Conservation (phyloP, 2,113 vertebrate species). For the Micronycteris hirsuta region DNA sequence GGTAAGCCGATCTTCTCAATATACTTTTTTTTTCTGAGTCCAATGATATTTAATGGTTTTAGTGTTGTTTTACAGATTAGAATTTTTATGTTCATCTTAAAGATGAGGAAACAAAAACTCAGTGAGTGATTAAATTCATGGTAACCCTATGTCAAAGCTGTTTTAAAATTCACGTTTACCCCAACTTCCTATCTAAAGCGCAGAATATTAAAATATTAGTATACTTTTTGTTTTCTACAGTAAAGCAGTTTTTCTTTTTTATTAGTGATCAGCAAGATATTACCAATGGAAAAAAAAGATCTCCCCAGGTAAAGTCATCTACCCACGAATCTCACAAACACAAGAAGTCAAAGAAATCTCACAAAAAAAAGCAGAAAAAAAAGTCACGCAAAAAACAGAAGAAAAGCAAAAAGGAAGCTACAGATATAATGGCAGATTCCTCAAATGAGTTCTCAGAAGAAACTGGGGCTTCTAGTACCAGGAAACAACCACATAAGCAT, state of each 20-base stretch:
- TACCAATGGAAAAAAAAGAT: conserved; percentile 82
- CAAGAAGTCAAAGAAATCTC: conserved; percentile 90
- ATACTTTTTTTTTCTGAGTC: neutral
- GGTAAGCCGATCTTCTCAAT: neutral
- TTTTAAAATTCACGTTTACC: conserved; percentile 32
- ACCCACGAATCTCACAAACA: conserved; percentile 79
- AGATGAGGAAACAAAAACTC: conserved; percentile 40
- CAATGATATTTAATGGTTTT: neutral
- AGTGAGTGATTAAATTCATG: neutral
- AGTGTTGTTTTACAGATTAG: neutral
- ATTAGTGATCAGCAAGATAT: conserved; percentile 80
- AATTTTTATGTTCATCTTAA: conserved; percentile 49
- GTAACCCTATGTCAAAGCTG: neutral
- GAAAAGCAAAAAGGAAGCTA: conserved; percentile 83
- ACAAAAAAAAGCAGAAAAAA: conserved; percentile 92
- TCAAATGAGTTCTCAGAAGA: conserved; percentile 79
- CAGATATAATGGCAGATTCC: conserved; percentile 73
- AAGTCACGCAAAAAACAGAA: conserved; percentile 87
- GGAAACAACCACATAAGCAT: conserved; percentile 76
- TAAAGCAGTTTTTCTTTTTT: conserved; percentile 46
- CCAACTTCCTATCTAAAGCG: neutral
- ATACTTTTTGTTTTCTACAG: neutral
- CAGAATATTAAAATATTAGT: conserved; percentile 47
- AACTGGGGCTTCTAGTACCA: conserved; percentile 61
- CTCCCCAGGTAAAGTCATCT: conserved; percentile 76